These are phyloP conservation scores for Ornithorhynchus anatinus DNA, from an alignment of 2,113 vertebrate species.

Conservation along the genomic window DNA sequence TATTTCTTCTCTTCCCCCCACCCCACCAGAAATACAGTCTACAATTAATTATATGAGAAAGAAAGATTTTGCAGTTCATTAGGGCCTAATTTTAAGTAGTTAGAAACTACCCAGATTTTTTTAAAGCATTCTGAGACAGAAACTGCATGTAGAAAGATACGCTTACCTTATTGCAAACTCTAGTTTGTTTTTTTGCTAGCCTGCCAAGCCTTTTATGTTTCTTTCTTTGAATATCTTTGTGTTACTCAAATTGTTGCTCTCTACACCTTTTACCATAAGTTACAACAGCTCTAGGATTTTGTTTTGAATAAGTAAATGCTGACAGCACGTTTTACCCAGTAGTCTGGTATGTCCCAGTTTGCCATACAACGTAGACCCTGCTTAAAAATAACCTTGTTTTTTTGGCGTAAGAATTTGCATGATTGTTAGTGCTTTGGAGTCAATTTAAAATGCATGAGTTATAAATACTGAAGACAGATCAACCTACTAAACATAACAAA, in stretches of 20 bases:
- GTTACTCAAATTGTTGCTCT: neutral
- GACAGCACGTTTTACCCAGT: slow-evolving; percentile 36
- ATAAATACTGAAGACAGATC: slow-evolving; percentile 77
- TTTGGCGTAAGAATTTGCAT: slow-evolving; percentile 77
- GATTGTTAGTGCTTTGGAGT: slow-evolving; percentile 74
- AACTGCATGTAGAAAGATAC: neutral
- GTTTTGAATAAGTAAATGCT: slow-evolving; percentile 12
- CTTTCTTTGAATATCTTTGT: neutral
- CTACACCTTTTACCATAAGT: neutral
- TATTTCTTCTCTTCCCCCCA: neutral
- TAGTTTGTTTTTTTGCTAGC: neutral
- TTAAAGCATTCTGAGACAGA: slow-evolving; percentile 5
- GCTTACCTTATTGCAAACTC: neutral
- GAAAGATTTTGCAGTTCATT: slow-evolving; percentile 4
- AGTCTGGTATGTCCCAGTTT: slow-evolving; percentile 44
- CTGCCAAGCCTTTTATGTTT: neutral
- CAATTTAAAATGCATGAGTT: slow-evolving; percentile 85
- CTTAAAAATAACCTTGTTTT: slow-evolving; percentile 54
- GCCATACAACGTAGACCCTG: slow-evolving; percentile 52
- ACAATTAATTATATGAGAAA: neutral
- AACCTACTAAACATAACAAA: slow-evolving; percentile 56
- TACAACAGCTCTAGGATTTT: slow-evolving; percentile 28
- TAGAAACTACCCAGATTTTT: slow-evolving; percentile 14
- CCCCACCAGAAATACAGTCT: neutral
- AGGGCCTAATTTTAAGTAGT: slow-evolving; percentile 22